A percentile compares a stretch with the other conserved stretches of the same genome.
Evolutionary conservation across 2,888 invertebrate genomes (phyloP).

Genomic region (Bruchidius siliquastri): DNA sequence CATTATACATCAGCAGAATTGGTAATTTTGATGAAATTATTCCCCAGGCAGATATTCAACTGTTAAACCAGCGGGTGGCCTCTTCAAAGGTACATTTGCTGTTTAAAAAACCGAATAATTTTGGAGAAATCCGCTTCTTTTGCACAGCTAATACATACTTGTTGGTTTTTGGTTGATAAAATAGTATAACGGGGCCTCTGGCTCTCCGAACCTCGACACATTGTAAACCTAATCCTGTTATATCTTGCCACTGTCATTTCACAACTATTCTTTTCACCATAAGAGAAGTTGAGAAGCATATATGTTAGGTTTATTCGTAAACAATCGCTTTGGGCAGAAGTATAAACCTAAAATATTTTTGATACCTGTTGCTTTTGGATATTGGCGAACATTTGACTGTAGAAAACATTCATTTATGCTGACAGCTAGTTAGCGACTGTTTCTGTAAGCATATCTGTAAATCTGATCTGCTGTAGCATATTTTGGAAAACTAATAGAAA

Average conservation of each 20-base stretch:
- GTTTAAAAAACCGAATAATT: slow-evolving; percentile 13
- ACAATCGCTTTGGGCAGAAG: too few species aligned
- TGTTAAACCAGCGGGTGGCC: slow-evolving; percentile 42
- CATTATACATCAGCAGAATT: too few species aligned
- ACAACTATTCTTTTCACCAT: neutral
- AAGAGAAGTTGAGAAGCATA: neutral
- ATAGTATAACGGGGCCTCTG: slow-evolving; percentile 28
- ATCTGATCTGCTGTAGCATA: too few species aligned
- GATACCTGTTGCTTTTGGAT: too few species aligned
- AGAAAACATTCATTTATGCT: too few species aligned
- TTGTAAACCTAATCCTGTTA: neutral
- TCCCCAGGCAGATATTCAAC: slow-evolving; percentile 44
- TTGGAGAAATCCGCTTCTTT: slow-evolving; percentile 12
- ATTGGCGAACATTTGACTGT: too few species aligned
- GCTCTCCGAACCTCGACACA: neutral
- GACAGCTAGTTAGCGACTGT: too few species aligned
- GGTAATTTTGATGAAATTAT: neutral
- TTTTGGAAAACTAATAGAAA: too few species aligned
- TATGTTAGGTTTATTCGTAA: neutral
- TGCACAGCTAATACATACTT: slow-evolving; percentile 4
- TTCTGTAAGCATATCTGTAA: too few species aligned
- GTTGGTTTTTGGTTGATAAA: slow-evolving; percentile 18
- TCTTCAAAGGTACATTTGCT: slow-evolving; percentile 43
- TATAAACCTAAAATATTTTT: too few species aligned
- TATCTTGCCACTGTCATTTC: neutral